Conservation (phyloP, 2,888 invertebrate species). For the Anorthoa munda region DNA sequence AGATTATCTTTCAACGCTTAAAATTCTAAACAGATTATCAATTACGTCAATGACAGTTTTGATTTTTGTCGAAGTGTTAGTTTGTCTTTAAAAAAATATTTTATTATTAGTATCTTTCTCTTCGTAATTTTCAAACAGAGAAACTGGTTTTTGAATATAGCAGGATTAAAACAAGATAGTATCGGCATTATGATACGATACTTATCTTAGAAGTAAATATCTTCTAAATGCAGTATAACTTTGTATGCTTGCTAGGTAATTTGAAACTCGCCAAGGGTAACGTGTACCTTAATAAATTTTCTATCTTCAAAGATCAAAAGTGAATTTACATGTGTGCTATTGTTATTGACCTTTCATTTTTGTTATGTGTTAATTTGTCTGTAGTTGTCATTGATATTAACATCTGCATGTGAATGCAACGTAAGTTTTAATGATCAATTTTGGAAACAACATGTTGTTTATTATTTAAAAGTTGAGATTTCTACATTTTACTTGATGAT, state of each 20-base stretch:
- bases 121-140: neutral
- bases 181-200: conserved; percentile 15
- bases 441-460: neutral
- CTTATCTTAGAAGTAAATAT: conserved; percentile 21
- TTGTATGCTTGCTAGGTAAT: conserved; percentile 20
- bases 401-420: conserved; percentile 42
- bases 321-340: conserved; percentile 28
- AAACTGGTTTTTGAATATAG: neutral
- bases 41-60: neutral
- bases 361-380: conserved; percentile 53
- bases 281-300: conserved; percentile 25
- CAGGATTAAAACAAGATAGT: conserved; percentile 13
- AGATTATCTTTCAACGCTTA: neutral
- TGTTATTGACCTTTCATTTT: conserved; percentile 57
- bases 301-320: conserved; percentile 36
- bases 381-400: conserved; percentile 49
- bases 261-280: conserved; percentile 32
- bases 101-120: neutral
- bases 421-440: conserved; percentile 24
- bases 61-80: neutral
- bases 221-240: conserved; percentile 25
- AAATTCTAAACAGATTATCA: conserved; percentile 14
- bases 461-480: neutral
- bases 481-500: neutral
- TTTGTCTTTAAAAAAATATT: neutral